Evolutionary conservation across 2,113 vertebrate genomes (phyloP).

Genomic region (Petroica traversi): DNA sequence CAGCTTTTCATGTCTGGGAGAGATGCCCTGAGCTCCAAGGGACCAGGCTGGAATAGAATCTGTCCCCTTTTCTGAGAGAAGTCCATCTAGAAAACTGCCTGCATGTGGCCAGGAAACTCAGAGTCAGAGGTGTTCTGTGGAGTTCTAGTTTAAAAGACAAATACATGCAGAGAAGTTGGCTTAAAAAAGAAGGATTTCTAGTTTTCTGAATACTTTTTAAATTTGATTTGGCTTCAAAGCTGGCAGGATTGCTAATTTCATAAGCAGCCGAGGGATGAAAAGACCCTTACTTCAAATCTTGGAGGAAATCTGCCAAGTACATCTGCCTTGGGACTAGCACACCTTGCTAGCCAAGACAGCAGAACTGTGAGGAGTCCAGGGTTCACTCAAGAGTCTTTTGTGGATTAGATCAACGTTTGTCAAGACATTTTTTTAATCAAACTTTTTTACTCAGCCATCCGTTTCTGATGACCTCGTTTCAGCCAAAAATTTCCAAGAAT

Average conservation of each 20-base stretch:
- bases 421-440: background rate
- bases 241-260: background rate
- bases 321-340: conserved; percentile 32
- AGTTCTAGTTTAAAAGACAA: background rate
- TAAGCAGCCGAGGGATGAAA: conserved; percentile 4
- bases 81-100: background rate
- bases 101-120: background rate
- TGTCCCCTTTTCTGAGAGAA: background rate
- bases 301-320: conserved; percentile 30
- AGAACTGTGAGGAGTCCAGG: background rate
- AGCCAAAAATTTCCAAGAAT: conserved; percentile 21
- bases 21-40: background rate
- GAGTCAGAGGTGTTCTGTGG: background rate
- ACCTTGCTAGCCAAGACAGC: conserved; percentile 49
- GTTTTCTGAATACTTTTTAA: background rate
- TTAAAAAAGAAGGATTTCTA: background rate
- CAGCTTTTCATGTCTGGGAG: background rate
- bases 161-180: background rate
- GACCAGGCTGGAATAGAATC: background rate
- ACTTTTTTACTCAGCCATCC: background rate
- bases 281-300: background rate
- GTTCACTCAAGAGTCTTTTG: background rate
- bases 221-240: conserved; percentile 16
- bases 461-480: background rate
- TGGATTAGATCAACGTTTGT: conserved; percentile 31